Conservation (phyloP, 2,888 invertebrate genomes). For the Coenonympha glycerion region DNA sequence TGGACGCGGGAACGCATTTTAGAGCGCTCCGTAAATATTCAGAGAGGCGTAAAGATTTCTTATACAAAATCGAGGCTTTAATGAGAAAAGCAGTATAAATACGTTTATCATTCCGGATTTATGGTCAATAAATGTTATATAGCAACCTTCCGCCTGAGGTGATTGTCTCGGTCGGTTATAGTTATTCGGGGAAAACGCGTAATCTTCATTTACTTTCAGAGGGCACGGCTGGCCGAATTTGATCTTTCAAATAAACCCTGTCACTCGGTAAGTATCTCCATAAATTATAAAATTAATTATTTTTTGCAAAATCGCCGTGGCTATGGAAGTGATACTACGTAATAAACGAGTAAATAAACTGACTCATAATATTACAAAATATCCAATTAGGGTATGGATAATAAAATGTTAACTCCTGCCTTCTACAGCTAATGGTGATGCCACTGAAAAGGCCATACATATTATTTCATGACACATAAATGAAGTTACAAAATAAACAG, state of each 20-base stretch:
- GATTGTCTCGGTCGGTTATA: conserved; percentile 26
- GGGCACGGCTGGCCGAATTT: conserved; percentile 14
- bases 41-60: conserved; percentile 38
- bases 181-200: conserved; percentile 26
- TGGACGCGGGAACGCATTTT: conserved; percentile 37
- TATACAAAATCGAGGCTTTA: conserved; percentile 37
- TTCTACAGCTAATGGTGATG: too few relatives aligned
- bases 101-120: conserved; percentile 41
- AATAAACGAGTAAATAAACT: too few relatives aligned
- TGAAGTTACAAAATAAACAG: too few relatives aligned
- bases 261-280: conserved; percentile 1
- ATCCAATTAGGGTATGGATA: too few relatives aligned
- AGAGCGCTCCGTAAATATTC: conserved; percentile 41
- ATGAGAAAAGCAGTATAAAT: conserved; percentile 41
- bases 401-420: too few relatives aligned
- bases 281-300: conserved; percentile 4
- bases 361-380: too few relatives aligned
- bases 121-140: conserved; percentile 38
- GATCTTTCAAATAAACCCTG: conserved; percentile 9
- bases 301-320: neutral
- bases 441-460: too few relatives aligned
- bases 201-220: conserved; percentile 20
- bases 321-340: neutral
- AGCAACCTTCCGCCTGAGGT: conserved; percentile 28
- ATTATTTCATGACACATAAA: too few relatives aligned